A percentile compares a stretch with the other conserved stretches of the same genome.
Conservation (phyloP, 2,113 vertebrate species). For the Eclectus roratus region DNA sequence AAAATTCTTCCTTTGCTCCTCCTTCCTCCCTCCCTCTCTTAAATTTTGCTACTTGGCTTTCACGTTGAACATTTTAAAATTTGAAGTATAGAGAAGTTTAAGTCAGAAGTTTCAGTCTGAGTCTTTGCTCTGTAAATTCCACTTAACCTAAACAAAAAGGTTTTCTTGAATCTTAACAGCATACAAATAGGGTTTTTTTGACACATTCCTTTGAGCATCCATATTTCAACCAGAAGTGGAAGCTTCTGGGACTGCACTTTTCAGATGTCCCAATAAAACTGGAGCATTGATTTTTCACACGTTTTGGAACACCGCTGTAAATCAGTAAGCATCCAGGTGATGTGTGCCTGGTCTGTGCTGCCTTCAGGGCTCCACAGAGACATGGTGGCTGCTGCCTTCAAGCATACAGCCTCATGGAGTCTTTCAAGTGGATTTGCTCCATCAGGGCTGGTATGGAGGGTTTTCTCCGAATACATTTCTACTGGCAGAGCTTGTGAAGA, state of each 20-base stretch:
- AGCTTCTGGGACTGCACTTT: not conserved
- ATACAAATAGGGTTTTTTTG: not conserved
- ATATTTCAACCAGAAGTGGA: not conserved
- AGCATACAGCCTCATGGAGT: not conserved
- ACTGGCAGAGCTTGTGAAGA: not conserved
- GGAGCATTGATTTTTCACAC: not conserved
- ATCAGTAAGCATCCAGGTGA: not conserved
- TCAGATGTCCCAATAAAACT: not conserved
- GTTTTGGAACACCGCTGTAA: not conserved
- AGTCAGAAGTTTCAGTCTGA: not conserved
- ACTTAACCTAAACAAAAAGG: not conserved
- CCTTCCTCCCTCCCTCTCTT: not conserved
- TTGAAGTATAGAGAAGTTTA: conserved; percentile 3
- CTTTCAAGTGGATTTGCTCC: not conserved
- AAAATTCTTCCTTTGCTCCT: not conserved
- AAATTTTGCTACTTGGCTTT: not conserved
- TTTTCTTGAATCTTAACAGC: not conserved
- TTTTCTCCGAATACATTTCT: not conserved
- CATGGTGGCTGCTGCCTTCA: not conserved
- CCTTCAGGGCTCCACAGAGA: not conserved
- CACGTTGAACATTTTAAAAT: conserved; percentile 22
- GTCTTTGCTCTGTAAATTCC: not conserved
- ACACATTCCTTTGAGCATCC: not conserved
- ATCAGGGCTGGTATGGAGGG: not conserved
- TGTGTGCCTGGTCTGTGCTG: not conserved